Evolutionary conservation across 2,113 vertebrate species (phyloP).

Genomic region (Cairina moschata): DNA sequence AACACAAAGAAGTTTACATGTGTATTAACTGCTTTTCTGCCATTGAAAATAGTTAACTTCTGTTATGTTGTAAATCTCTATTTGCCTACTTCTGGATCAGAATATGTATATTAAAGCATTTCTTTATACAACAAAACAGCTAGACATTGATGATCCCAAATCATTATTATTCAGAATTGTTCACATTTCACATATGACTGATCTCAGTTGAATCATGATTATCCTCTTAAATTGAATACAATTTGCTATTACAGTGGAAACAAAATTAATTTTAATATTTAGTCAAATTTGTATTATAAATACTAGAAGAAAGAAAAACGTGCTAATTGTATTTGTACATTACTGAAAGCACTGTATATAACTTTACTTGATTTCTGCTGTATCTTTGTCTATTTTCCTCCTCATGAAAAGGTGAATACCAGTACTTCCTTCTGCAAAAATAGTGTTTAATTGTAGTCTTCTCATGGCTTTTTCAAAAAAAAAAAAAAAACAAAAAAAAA

Average conservation of each 20-base stretch:
- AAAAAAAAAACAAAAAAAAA: background rate
- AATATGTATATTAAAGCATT: background rate
- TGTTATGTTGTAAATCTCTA: background rate
- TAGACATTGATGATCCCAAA: background rate
- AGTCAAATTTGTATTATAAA: background rate
- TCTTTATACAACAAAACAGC: background rate
- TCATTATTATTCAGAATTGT: background rate
- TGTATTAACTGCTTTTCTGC: background rate
- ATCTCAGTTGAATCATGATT: background rate
- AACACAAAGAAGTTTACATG: background rate
- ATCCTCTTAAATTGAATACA: background rate
- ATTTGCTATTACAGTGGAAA: background rate
- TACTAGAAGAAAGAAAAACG: background rate
- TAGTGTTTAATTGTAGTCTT: background rate
- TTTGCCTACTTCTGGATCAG: background rate
- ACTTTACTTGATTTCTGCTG: background rate
- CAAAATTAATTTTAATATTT: background rate
- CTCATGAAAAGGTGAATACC: background rate
- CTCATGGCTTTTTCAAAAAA: background rate
- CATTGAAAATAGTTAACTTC: background rate
- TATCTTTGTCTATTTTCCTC: background rate
- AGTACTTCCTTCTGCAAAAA: background rate
- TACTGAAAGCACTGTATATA: background rate
- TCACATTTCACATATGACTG: background rate
- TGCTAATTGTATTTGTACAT: background rate